Base-by-base conservation (phyloP, 2,113 vertebrate genomes). In the Scopus umbretta region DNA sequence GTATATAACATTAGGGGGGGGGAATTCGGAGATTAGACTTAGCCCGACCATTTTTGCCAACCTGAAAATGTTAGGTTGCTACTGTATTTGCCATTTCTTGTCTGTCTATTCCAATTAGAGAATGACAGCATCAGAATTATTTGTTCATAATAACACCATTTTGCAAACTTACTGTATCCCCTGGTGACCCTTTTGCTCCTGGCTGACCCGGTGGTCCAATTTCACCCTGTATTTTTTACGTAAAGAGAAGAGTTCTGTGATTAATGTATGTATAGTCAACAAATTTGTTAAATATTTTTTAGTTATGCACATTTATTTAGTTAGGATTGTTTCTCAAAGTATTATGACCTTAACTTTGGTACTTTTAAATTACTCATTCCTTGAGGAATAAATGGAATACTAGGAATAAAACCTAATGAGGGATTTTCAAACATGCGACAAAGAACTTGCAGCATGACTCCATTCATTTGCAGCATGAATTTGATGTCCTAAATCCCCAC, bases 151-250 rank as follows among this genome's bases (percentile, higher is more conserved):
- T 16, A 83, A 65, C 13, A 80, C 3, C 10, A 19, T 34, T 91
- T 66, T 25, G 61, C 58, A 91, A 78, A 98, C 98, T 84, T 98
- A 98, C 98, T 71, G 94, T 96, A 75, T 96, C 95, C 22, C 98
- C 98, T 11, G 98, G 95, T 34, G 96, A 95, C 62, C 98, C 98
- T 97, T 98, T 98, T 68, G 95, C 88, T 75, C 98, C 98, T 79
- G 96, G 86, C 68, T 97, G 97, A 95, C 98, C 98, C 16, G 97
- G 93, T 29, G 80, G 86, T 78, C 98, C 98, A 93, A 73, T 94
- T 97, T 98, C 98, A 96, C 98, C 98, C 98, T 98, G 36, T 50
- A 95, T 96, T 95, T 95, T 96, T 97, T 81, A 92, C 2, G 89
- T 4, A 49, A 89, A 74, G 61, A 84, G 32, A 74, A 97, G 22